Evolutionary conservation across 2,113 vertebrate genomes (phyloP).

Genomic region (Talpa occidentalis): DNA sequence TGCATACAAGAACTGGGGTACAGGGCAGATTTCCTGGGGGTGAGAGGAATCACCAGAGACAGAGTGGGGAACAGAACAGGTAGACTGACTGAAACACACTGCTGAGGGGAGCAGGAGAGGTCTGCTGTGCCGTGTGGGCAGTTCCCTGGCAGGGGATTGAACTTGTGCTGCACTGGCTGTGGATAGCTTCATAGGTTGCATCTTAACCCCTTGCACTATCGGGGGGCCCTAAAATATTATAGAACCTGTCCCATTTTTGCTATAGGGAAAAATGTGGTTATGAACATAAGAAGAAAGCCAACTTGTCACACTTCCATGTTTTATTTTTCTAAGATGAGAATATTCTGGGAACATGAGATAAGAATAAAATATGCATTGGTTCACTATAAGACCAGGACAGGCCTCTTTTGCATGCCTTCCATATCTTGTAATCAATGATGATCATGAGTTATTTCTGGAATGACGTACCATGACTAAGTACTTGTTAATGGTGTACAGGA

Average conservation of each 20-base stretch:
- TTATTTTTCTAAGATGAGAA: slow-evolving; percentile 17
- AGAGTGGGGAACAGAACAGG: too few species aligned
- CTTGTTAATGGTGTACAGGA: slow-evolving; percentile 61
- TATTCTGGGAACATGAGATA: background rate
- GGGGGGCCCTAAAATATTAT: background rate
- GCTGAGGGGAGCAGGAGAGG: too few species aligned
- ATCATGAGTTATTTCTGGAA: background rate
- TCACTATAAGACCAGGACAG: background rate
- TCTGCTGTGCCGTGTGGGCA: too few species aligned
- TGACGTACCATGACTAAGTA: background rate
- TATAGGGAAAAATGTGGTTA: background rate
- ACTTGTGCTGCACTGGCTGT: too few species aligned
- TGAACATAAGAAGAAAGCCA: background rate
- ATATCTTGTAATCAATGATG: background rate
- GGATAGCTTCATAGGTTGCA: too few species aligned
- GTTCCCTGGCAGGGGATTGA: too few species aligned
- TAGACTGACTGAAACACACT: too few species aligned
- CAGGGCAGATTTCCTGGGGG: too few species aligned
- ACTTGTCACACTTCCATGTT: background rate
- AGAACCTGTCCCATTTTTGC: background rate
- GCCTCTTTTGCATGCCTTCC: background rate
- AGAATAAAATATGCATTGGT: background rate
- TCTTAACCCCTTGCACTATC: too few species aligned
- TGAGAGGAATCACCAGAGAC: too few species aligned
- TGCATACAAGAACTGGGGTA: too few species aligned